Base-by-base conservation (phyloP, 2,888 invertebrate genomes). In the Melieria picta region DNA sequence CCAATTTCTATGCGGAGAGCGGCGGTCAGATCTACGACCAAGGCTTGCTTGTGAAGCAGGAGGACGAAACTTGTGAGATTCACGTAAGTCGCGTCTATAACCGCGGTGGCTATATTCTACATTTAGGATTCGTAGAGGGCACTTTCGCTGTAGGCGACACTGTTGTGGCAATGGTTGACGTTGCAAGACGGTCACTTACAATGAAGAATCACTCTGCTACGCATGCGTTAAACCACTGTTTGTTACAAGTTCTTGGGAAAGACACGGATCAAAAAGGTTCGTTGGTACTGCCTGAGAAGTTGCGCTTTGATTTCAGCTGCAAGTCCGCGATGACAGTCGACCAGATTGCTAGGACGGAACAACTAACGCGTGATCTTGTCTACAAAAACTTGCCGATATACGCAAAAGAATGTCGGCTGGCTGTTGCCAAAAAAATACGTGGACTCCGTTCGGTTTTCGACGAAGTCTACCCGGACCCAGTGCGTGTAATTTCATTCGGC, bases 181-280 rank as follows among this genome's bases (percentile, higher is more conserved):
- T 91, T 71, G 91, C 91, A 71, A 91, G 99, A 69, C 90, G 99
- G 80, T 91, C 94, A 80, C 89, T 94, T 47, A 91, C 99, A n/a
- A 99, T 99, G 99, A 97, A 95, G 85, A 99, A 99, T 88, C 98
- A 99, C 88, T 95, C 99, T 57, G 98, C 97, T 42, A 99, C 99
- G 0, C 99, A 99, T 87, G 92, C 98, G 57, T 89, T 99, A 11
- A 99, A 99, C 88, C 97, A 94, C 88, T 97, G 96, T 42, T 88
- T 99, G 72, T 90, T 98, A 72, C 92, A 93, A 85, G 96, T 98
- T 43, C 89, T 99, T 56, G 94, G 96, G 10, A 92, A 93, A 77
- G 96, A 96, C 79, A 93, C 97, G 10, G 98, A 99, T 86, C 99
- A 99, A 87, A 92, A 94, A 82, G 99, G 99, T 47, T 99, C 99